A percentile compares a stretch with the other conserved stretches of the same genome.
Conservation (phyloP, 30 jellyfish, hydroid and myxozoan genomes). For the Mastigias papua region DNA sequence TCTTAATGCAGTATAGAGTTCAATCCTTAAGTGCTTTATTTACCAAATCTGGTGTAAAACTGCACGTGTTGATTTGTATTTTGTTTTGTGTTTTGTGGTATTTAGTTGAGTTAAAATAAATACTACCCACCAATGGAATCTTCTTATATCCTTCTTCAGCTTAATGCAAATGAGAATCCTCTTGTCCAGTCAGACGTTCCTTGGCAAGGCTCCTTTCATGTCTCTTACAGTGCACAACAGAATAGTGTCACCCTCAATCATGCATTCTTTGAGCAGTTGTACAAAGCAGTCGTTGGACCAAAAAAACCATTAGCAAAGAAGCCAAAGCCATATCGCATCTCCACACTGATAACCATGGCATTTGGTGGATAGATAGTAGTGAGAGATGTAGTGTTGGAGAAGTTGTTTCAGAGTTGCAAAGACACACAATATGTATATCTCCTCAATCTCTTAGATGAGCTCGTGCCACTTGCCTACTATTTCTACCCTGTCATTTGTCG, state of each 20-base stretch:
- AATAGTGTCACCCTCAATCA: constrained; percentile 24
- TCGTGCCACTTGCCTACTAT: background rate
- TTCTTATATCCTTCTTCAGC: background rate
- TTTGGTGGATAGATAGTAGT: constrained; percentile 33
- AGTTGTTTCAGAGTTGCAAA: constrained; percentile 5
- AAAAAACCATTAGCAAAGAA: constrained; percentile 31
- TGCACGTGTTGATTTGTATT: background rate
- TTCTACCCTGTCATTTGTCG: constrained; percentile 22
- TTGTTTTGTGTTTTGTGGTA: background rate
- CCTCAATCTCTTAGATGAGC: background rate
- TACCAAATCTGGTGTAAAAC: too few relatives aligned
- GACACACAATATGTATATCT: background rate
- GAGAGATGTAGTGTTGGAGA: background rate
- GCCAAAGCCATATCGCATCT: constrained; percentile 29
- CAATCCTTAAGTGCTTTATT: background rate
- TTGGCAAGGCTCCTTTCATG: constrained; percentile 40
- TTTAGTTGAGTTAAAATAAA: too few relatives aligned
- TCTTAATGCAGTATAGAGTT: background rate
- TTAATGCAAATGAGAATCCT: background rate
- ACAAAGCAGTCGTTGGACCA: too few relatives aligned
- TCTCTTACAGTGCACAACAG: constrained; percentile 32
- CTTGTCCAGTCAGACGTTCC: constrained; percentile 11
- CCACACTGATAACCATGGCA: constrained; percentile 26
- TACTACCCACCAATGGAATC: background rate
- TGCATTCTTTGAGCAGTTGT: constrained; percentile 5